Evolutionary conservation across 1,140 invertebrate genomes (phyloP).

Genomic region (Ostrea edulis): DNA sequence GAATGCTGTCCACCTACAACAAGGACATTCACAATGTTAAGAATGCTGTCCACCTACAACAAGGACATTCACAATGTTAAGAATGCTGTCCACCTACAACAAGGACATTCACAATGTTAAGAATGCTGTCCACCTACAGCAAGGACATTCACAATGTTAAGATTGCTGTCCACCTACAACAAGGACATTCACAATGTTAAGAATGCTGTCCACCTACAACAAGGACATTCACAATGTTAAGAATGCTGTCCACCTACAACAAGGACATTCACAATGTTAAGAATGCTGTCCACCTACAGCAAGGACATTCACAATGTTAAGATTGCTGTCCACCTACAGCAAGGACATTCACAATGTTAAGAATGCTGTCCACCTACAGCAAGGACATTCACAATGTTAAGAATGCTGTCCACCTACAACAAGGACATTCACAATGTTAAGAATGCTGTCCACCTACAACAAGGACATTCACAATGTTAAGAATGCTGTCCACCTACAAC

Average conservation of each 20-base stretch:
- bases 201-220: constrained; percentile 89
- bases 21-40: constrained; percentile 91
- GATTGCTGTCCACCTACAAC: constrained; percentile 89
- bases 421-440: constrained; percentile 91
- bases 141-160: constrained; percentile 91
- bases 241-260: constrained; percentile 89
- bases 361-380: constrained; percentile 88
- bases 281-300: constrained; percentile 88
- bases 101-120: constrained; percentile 91
- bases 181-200: constrained; percentile 91
- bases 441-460: constrained; percentile 89
- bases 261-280: constrained; percentile 91
- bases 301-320: constrained; percentile 91
- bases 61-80: constrained; percentile 91
- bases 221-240: constrained; percentile 91
- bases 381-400: constrained; percentile 91
- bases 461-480: constrained; percentile 91
- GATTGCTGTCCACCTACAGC: constrained; percentile 88
- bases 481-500: constrained; percentile 88
- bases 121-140: constrained; percentile 88
- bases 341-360: constrained; percentile 91
- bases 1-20: constrained; percentile 89
- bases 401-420: constrained; percentile 89
- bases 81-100: constrained; percentile 89
- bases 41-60: constrained; percentile 89